phyloP scores from a whole-genome alignment of 2,888 invertebrate genomes.

The Mythimna albipuncta region DNA sequence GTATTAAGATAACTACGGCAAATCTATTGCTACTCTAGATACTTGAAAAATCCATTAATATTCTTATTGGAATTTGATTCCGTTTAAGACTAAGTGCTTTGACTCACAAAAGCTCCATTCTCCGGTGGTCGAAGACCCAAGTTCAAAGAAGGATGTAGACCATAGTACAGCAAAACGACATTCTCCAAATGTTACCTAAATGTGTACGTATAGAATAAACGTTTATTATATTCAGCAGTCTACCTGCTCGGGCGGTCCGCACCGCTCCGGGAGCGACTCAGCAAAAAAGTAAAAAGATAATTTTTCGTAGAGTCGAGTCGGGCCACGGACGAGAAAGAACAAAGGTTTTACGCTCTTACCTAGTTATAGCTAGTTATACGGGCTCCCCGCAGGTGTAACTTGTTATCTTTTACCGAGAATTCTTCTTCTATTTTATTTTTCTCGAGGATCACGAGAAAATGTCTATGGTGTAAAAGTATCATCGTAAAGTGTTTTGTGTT shows the following conservation, averaged over 20 bases:
- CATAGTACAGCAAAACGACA: constrained; percentile 52
- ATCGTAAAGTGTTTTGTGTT: constrained; percentile 70
- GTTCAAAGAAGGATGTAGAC: constrained; percentile 29
- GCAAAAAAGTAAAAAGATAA: constrained; percentile 89
- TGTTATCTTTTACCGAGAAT: constrained; percentile 85
- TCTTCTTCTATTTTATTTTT: constrained; percentile 80
- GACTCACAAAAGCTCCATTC: constrained; percentile 19
- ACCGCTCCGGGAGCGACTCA: constrained; percentile 79
- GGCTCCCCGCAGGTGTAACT: constrained; percentile 86
- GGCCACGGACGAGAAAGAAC: constrained; percentile 84
- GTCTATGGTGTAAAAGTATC: constrained; percentile 75
- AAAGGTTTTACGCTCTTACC: constrained; percentile 86
- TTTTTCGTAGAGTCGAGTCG: constrained; percentile 86
- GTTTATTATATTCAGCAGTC: constrained; percentile 83
- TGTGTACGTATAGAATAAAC: constrained; percentile 70
- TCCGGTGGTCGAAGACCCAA: constrained; percentile 29
- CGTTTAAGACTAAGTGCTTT: constrained; percentile 27
- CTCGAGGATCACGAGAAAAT: constrained; percentile 72
- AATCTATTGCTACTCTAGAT: constrained; percentile 43
- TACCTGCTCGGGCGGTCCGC: constrained; percentile 85
- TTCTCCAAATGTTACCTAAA: constrained; percentile 65
- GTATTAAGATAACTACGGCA: constrained; percentile 44
- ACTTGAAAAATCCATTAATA: constrained; percentile 43
- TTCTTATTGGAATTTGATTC: constrained; percentile 39
- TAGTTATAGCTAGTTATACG: constrained; percentile 86